Evolutionary conservation across 2,113 vertebrate species (phyloP), one percentile per base, ranked within the genome.

Genomic region (Aviceda subcristata): DNA sequence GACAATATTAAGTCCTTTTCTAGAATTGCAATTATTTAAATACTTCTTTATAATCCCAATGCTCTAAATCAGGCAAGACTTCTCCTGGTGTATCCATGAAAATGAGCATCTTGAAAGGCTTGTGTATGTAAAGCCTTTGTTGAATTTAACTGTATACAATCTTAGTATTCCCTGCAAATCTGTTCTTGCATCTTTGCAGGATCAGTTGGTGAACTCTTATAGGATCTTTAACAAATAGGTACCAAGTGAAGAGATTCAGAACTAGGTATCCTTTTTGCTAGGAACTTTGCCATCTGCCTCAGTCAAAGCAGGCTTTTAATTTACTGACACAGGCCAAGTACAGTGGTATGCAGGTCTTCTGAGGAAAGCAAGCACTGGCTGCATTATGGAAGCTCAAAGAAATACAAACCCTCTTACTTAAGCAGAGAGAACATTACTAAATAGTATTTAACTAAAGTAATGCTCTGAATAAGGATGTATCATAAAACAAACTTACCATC

Each of bases 401-500:
- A 93, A n/a, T 3, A 38, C 1, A 6, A 1, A 19, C 8, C 15
- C 14, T 68, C 34, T 74, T 10, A 46, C 21, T 30, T 3, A 30
- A 24, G 34, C 30, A 73, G 45, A 27, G 6, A 39, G 16, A 84
- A 78, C 10, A 29, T 1, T 0, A 17, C 14, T 59, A 32, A 68
- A 77, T 12, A 74, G 34, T 5, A 29, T 34, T 75, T 53, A 94
- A 55, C 23, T 15, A 59, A 55, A 55, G 24, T 62, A 51, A 19
- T 5, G 57, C 39, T 29, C 43, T 76, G 46, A 41, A 51, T 12
- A 62, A 56, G 39, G 18, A 11, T 4, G 7, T 19, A 55, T 34
- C 12, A 22, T 11, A 4, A 34, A 69, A 15, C 15, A 53, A 88
- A 95, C 98, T 94, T 96, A 99, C 99, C 98, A 9, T 96, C 98